Conservation (phyloP, 1,140 invertebrate species). For the Bombus confusus region DNA sequence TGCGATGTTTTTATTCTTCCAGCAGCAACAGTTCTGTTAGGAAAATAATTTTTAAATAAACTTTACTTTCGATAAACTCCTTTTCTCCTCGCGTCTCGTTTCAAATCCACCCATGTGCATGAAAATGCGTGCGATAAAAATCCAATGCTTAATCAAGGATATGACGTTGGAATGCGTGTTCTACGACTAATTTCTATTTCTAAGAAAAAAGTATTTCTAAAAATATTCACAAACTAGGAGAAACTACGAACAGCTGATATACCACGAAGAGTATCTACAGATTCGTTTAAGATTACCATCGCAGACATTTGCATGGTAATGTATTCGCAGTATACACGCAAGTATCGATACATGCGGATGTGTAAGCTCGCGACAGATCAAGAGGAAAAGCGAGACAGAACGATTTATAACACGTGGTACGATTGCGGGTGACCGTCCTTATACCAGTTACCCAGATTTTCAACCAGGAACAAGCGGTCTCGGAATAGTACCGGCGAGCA, state of each 20-base stretch:
- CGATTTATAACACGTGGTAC: conserved; percentile 19
- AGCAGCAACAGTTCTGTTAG: too few relatives aligned
- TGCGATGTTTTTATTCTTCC: too few relatives aligned
- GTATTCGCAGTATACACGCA: neutral
- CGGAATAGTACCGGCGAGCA: conserved; percentile 23
- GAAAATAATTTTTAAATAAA: too few relatives aligned
- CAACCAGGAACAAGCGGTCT: conserved; percentile 60
- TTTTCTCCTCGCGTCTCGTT: too few relatives aligned
- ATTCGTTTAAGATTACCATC: neutral
- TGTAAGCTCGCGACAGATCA: neutral
- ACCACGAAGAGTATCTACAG: too few relatives aligned
- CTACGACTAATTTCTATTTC: neutral
- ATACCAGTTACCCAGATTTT: conserved; percentile 66
- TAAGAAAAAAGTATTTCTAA: neutral
- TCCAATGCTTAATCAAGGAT: too few relatives aligned
- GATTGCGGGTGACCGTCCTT: conserved; percentile 60
- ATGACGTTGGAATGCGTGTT: neutral
- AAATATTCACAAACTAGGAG: neutral
- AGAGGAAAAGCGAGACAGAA: conserved; percentile 17
- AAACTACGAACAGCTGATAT: neutral
- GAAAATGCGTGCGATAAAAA: too few relatives aligned
- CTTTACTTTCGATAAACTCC: too few relatives aligned
- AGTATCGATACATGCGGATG: neutral
- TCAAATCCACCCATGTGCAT: too few relatives aligned
- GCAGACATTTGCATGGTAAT: neutral